These are phyloP conservation scores for Rhabdornis inornatus DNA, from an alignment of 2,113 vertebrate species.

Conservation along the genomic window DNA sequence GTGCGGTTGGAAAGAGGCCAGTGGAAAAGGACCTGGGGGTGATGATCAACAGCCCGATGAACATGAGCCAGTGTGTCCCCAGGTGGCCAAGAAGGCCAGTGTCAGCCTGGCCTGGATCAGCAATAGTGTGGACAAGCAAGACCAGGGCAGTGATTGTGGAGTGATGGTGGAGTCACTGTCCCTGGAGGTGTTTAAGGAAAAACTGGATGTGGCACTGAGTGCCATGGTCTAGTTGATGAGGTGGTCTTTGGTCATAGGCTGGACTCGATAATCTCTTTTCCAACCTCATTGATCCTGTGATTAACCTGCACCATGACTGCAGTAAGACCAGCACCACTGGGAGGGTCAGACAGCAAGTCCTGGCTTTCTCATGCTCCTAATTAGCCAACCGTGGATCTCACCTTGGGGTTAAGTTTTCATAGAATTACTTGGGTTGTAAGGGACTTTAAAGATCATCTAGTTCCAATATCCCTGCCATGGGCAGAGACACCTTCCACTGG, in stretches of 20 bases:
- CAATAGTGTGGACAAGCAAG: background rate
- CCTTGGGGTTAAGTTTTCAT: background rate
- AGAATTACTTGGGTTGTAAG: background rate
- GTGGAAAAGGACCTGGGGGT: background rate
- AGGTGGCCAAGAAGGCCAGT: background rate
- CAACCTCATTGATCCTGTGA: background rate
- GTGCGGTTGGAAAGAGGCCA: background rate
- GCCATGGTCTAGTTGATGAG: background rate
- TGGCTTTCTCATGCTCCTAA: background rate
- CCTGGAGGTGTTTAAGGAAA: background rate
- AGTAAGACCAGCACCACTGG: background rate
- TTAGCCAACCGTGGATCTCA: background rate
- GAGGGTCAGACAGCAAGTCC: background rate
- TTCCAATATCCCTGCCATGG: background rate
- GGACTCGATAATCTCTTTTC: background rate
- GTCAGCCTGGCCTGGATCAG: background rate
- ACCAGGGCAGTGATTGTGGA: background rate
- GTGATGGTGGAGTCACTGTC: background rate
- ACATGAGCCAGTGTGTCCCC: no score
- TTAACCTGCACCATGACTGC: background rate
- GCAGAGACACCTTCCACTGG: background rate
- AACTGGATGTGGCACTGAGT: background rate
- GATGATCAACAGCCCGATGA: accelerated
- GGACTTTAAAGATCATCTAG: background rate
- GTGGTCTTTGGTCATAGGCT: background rate